Percentiles rank a stretch among this genome's conserved stretches.
Conservation (phyloP, 2,113 vertebrate species). For the Coptodon rendalli region DNA sequence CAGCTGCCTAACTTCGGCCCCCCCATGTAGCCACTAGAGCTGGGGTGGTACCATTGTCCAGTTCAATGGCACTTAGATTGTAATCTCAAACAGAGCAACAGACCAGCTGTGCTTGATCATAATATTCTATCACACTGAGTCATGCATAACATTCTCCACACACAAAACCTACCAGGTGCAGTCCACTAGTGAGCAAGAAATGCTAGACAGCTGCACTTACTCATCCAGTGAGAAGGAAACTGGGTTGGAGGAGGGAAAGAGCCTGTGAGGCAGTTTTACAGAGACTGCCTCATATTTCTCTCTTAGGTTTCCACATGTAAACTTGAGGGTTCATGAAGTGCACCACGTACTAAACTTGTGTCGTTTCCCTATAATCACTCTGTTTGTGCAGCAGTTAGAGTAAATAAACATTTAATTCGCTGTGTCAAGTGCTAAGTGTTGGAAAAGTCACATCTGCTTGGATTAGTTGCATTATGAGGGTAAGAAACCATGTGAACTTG, state of each 20-base stretch:
- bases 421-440: neutral
- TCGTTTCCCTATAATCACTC: neutral
- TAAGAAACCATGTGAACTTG: neutral
- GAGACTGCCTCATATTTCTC: slow-evolving; percentile 24
- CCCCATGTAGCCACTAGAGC: neutral
- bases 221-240: slow-evolving; percentile 41
- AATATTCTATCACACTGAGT: slow-evolving; percentile 19
- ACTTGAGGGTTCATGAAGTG: slow-evolving; percentile 27
- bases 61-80: slow-evolving; percentile 11
- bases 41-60: neutral
- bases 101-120: slow-evolving; percentile 25
- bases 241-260: slow-evolving; percentile 9
- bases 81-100: neutral
- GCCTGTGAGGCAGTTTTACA: slow-evolving; percentile 31
- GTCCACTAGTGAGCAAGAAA: slow-evolving; percentile 36
- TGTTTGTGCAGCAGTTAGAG: neutral
- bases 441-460: neutral
- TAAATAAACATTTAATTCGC: neutral
- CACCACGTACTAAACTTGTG: neutral
- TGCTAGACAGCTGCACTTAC: slow-evolving; percentile 49
- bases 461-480: neutral
- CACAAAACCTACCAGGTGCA: slow-evolving; percentile 46
- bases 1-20: neutral
- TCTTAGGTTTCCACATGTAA: slow-evolving; percentile 21
- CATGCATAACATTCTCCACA: slow-evolving; percentile 29